Percentiles rank a stretch among this genome's conserved stretches.
These are phyloP conservation scores for Acheta domesticus DNA, from an alignment of 2,888 invertebrate genomes.

Conservation along the genomic window DNA sequence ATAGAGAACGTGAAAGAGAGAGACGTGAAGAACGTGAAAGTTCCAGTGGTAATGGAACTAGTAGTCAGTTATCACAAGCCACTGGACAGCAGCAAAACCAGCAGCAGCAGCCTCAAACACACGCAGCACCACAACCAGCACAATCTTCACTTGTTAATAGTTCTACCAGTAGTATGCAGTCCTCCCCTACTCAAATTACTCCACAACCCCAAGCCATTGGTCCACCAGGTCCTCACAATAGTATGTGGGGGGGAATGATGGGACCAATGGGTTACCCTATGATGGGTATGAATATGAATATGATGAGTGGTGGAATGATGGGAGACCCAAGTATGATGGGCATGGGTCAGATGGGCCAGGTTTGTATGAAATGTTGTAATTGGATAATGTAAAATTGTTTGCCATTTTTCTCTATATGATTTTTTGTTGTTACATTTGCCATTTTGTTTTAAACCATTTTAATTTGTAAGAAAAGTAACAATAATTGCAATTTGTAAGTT, in stretches of 20 bases:
- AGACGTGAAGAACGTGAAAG: conserved; percentile 32
- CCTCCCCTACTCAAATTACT: conserved; percentile 18
- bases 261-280: conserved; percentile 41
- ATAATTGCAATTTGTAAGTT: no score
- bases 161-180: conserved; percentile 25
- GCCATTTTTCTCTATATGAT: not conserved
- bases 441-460: no score
- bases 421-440: not conserved
- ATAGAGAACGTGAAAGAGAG: conserved; percentile 37
- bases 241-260: conserved; percentile 43
- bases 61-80: conserved; percentile 26
- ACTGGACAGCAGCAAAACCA: conserved; percentile 33
- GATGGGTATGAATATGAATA: conserved; percentile 45
- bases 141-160: conserved; percentile 23
- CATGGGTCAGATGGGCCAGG: conserved; percentile 47
- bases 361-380: conserved; percentile 23
- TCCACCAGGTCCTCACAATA: conserved; percentile 31
- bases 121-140: not conserved
- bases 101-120: conserved; percentile 29
- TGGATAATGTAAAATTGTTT: not conserved
- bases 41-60: not conserved
- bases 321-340: conserved; percentile 63
- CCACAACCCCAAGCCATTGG: conserved; percentile 29
- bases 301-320: conserved; percentile 52
- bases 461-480: no score